Evolutionary conservation across 2,797 vertebrate species (phyloP).

Genomic region (Enteromius anoplus): DNA sequence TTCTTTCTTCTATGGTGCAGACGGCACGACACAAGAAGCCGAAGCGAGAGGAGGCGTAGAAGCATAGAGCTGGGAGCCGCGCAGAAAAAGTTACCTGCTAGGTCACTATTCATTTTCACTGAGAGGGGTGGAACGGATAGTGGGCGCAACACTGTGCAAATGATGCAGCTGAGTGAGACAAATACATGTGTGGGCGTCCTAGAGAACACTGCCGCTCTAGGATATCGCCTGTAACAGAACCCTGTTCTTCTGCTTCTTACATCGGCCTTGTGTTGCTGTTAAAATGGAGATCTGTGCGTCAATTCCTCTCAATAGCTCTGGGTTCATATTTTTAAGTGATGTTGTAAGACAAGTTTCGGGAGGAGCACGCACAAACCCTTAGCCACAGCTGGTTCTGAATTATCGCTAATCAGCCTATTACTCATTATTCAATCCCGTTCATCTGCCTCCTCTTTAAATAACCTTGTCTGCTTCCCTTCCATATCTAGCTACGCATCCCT

Average conservation of each 20-base stretch:
- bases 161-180: background rate
- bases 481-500: no score
- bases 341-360: no score
- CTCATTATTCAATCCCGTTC: no score
- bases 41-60: background rate
- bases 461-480: no score
- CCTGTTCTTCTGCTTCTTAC: background rate
- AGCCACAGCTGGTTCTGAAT: no score
- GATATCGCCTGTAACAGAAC: background rate
- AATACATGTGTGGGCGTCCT: slow-evolving; percentile 12
- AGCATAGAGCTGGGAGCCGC: background rate
- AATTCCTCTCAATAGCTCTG: background rate
- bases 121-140: slow-evolving; percentile 17
- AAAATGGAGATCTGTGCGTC: background rate
- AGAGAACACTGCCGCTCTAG: background rate
- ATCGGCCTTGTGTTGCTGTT: background rate
- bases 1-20: background rate
- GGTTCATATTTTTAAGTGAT: background rate
- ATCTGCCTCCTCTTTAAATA: no score
- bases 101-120: slow-evolving; percentile 9
- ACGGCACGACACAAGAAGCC: background rate
- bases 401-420: no score
- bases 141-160: background rate
- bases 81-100: slow-evolving; percentile 11
- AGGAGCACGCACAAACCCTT: no score